phyloP scores from a whole-genome alignment of 2,797 vertebrate species.

The Sebastes flavidus region DNA sequence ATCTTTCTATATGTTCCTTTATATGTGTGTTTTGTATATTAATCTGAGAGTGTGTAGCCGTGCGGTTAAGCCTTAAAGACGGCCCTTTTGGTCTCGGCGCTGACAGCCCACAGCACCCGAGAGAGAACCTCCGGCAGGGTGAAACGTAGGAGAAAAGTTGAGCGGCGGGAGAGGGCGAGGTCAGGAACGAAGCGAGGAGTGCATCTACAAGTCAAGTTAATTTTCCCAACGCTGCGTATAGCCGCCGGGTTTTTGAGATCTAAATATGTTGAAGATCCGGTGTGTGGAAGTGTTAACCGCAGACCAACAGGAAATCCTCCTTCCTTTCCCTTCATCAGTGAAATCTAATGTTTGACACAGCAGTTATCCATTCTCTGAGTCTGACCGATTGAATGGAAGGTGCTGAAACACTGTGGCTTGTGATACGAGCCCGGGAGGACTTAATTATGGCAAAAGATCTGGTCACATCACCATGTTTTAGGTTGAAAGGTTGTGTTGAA shows the following conservation, averaged over 20 bases:
- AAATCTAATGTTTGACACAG: constrained; percentile 14
- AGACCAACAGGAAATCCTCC: constrained; percentile 24
- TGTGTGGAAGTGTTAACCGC: constrained; percentile 17
- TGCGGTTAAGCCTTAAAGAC: constrained; percentile 20
- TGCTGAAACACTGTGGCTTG: background rate
- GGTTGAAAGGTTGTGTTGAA: background rate
- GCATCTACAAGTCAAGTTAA: background rate
- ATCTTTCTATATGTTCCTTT: constrained; percentile 6
- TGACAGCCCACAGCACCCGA: constrained; percentile 56
- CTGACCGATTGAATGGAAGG: background rate
- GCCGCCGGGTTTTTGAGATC: background rate
- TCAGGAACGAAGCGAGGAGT: background rate
- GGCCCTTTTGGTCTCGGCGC: constrained; percentile 16
- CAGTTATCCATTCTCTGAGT: background rate
- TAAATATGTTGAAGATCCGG: background rate
- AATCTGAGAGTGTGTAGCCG: background rate
- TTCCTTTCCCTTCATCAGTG: background rate
- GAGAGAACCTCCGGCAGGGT: constrained; percentile 40
- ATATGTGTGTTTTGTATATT: background rate
- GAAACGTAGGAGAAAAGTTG: constrained; percentile 50
- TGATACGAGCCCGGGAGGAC: no score
- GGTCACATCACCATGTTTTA: background rate
- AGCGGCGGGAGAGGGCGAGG: constrained; percentile 26
- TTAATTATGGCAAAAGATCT: background rate
- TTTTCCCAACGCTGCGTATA: background rate